Base-by-base conservation (phyloP, 2,113 vertebrate species). In the Varanus komodoensis region DNA sequence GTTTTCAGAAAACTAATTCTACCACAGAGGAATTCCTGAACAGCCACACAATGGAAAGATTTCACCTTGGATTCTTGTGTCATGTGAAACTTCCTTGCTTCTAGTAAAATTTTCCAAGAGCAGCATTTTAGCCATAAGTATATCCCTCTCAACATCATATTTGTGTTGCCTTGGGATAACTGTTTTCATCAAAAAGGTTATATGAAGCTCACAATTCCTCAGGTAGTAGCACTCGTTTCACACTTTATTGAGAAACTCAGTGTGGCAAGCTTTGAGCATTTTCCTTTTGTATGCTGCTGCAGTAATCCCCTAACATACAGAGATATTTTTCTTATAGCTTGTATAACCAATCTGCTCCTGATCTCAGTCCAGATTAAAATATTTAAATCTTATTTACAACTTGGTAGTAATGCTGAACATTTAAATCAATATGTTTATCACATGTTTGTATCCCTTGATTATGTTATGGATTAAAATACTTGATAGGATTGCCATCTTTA, bases 391-490 rank as follows among this genome's bases (percentile, higher is more conserved):
- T 80, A 14, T 34, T 82, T 74, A 54, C 29, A 23, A 6, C 8
- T 25, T 34, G 32, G 21, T 73, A 74, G 32, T 17, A 21, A 32
- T 74, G 6, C 32, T n/a, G 11, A 12, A 34, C 15, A 5, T n/a
- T 77, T 54, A 77, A 77, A 89, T 89, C 87, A 82, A 12, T 73
- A 73, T 89, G 34, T 29, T 34, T 89, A 73, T n/a, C 50, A 57
- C 52, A 44, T 89, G 80, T 73, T 89, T 32, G 32, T 74, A 74
- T 74, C 34, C 32, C 52, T 82, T 89, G 32, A 23, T 73, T 74
- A 19, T 74, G 69, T 82, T 74, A 38, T 82, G 67, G 67, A 54
- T 88, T 71, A 81, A 71, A 34, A 81, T 54, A 81, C 21, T 54
- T 69, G 78, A 81, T 6, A 68, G 21, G 77, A 48, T 50, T 88